phyloP scores from a whole-genome alignment of 2,888 invertebrate species.

The Drosophila melanosoma region DNA sequence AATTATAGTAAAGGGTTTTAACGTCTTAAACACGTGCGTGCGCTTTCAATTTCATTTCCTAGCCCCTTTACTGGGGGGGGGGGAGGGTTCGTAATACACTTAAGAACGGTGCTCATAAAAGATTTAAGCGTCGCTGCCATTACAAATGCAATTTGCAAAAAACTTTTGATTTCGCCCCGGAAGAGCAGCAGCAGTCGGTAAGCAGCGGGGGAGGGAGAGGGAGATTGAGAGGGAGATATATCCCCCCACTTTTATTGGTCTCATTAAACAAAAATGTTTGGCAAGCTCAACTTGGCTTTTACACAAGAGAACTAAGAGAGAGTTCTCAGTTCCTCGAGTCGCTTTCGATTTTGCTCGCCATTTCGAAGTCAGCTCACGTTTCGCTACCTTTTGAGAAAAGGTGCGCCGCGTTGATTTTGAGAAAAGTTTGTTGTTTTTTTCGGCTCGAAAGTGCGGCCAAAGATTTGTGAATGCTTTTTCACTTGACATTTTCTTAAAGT shows the following conservation, averaged over 20 bases:
- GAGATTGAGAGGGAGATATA: background rate
- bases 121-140: slow-evolving; percentile 75
- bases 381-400: slow-evolving; percentile 59
- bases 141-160: slow-evolving; percentile 77
- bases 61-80: too few relatives aligned
- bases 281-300: slow-evolving; percentile 27
- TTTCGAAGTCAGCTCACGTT: slow-evolving; percentile 67
- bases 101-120: slow-evolving; percentile 70
- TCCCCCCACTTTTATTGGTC: slow-evolving; percentile 72
- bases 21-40: slow-evolving; percentile 70
- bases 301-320: background rate
- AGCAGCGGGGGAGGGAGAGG: background rate
- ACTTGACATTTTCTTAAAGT: slow-evolving; percentile 77
- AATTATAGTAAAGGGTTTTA: slow-evolving; percentile 72
- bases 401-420: slow-evolving; percentile 73
- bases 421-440: slow-evolving; percentile 47
- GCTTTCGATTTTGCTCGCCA: slow-evolving; percentile 68
- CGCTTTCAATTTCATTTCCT: slow-evolving; percentile 74
- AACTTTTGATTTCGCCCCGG: slow-evolving; percentile 72
- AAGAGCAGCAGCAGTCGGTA: background rate
- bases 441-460: slow-evolving; percentile 14
- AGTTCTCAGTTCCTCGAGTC: slow-evolving; percentile 11
- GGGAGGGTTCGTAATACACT: slow-evolving; percentile 42
- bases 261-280: slow-evolving; percentile 77
- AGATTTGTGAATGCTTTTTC: slow-evolving; percentile 70